Percentiles rank a stretch among this genome's conserved stretches.
phyloP scores from a whole-genome alignment of 2,113 vertebrate species.

The Penelope pileata region DNA sequence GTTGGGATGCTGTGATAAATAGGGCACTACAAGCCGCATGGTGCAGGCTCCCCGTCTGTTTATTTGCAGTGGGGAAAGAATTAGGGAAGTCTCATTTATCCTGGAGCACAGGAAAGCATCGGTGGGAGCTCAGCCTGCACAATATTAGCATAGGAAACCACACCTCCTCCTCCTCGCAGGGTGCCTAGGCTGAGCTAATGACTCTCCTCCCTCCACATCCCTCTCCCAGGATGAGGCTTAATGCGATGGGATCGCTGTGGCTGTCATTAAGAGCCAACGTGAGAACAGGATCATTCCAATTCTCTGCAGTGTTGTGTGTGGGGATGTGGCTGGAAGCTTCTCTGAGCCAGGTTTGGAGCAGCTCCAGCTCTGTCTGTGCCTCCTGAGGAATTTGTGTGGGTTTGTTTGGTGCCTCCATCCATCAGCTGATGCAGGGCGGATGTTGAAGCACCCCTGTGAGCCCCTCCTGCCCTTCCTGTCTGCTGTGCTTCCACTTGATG shows the following conservation, averaged over 20 bases:
- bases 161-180: background rate
- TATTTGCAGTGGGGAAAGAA: constrained; percentile 35
- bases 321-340: background rate
- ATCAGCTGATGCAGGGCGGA: background rate
- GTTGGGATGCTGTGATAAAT: background rate
- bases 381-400: background rate
- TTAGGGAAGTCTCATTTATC: constrained; percentile 43
- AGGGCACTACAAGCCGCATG: background rate
- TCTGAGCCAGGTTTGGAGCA: background rate
- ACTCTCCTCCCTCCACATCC: constrained; percentile 30
- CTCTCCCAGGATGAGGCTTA: background rate
- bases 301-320: fast-evolving
- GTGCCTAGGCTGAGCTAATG: background rate
- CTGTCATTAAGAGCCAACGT: background rate
- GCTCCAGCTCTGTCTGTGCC: background rate
- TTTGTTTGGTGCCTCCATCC: background rate
- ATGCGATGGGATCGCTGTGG: background rate
- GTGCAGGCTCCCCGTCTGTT: constrained; percentile 17
- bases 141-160: constrained; percentile 10
- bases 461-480: background rate
- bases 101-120: background rate
- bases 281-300: background rate
- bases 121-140: background rate
- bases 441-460: background rate
- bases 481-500: background rate